Base-by-base conservation (phyloP, 2,797 vertebrate species). In the Propithecus deckenii region DNA sequence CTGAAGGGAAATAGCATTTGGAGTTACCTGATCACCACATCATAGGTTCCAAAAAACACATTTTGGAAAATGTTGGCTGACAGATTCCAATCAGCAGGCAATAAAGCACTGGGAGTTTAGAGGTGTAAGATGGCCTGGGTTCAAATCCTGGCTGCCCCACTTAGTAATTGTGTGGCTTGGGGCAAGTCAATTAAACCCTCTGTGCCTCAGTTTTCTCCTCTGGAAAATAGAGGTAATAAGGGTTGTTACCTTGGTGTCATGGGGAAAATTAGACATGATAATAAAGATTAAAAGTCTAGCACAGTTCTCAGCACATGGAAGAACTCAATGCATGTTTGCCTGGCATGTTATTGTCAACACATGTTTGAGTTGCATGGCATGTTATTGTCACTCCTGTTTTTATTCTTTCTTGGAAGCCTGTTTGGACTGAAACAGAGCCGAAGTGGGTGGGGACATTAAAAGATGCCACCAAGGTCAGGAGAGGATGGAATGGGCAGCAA, bases 21-120 rank as follows among this genome's bases (percentile, higher is more conserved):
- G 32, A 75, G 20, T 84, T 89, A 65, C 75, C 86, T 94, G 59
- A 93, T 92, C 79, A 43, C 43, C 41, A 38, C 35, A 28, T n/a
- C 32, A 22, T 7, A n/a, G 6, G 11, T 75, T 95, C 63, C 28
- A 74, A 86, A 94, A 87, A 85, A 50, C 43, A 48, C 7, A 18
- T 78, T 91, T 92, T 86, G n/a, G 78, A 57, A 94, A 88, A 96
- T 48, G 17, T 61, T 61, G 35, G 22, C 50, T 87, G 50, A 85
- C 30, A 87, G 80, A 86, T 95, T 93, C 87, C 50, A 65, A 41
- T 81, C 65, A 86, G 23, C 46, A 69, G 55, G 48, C 35, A 52
- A 91, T 74, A 86, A 52, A 67, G 13, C 86, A 72, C 10, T 18
- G 25, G 83, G 55, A 50, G 48, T 87, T 75, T 71, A 52, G 41